Evolutionary conservation across 2,113 vertebrate genomes (phyloP).

Genomic region (Nannospalax galili): DNA sequence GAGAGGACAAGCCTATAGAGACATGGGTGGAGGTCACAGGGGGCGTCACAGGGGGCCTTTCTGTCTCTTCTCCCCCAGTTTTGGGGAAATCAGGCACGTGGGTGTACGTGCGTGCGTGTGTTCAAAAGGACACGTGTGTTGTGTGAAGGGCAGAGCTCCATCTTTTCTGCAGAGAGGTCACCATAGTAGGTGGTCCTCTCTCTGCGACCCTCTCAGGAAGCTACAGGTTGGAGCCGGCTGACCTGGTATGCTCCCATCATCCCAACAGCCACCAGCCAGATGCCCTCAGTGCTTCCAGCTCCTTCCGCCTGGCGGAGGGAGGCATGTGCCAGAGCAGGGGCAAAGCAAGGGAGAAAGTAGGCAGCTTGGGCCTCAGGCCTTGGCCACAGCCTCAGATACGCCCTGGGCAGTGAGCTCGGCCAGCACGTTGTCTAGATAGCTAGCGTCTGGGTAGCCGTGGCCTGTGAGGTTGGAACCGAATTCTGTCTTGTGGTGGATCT

Average conservation of each 20-base stretch:
- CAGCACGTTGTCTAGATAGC: conserved; percentile 97
- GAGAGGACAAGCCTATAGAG: background rate
- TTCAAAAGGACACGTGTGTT: conserved; percentile 67
- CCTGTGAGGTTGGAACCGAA: conserved; percentile 98
- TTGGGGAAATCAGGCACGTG: conserved; percentile 63
- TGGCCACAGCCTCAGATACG: conserved; percentile 91
- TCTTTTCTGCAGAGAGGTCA: conserved; percentile 55
- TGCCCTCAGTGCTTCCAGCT: background rate
- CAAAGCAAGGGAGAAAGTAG: conserved; percentile 63
- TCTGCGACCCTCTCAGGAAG: background rate
- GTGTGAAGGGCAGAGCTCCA: conserved; percentile 40
- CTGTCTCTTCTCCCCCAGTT: conserved; percentile 42
- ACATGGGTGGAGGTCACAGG: background rate
- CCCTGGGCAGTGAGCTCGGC: conserved; percentile 95
- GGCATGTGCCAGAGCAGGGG: conserved; percentile 50
- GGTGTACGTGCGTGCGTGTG: conserved; percentile 61
- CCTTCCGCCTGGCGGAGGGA: background rate
- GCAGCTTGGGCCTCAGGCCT: conserved; percentile 87
- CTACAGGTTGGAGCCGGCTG: background rate
- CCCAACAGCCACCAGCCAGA: background rate
- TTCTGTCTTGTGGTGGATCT: conserved; percentile 98
- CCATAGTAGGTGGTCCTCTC: conserved; percentile 4
- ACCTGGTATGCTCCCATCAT: background rate
- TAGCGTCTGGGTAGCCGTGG: conserved; percentile 96
- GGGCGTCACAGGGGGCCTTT: background rate